A percentile compares a stretch with the other conserved stretches of the same genome.
phyloP scores from a whole-genome alignment of 2,113 vertebrate genomes.

The Platysteira castanea region DNA sequence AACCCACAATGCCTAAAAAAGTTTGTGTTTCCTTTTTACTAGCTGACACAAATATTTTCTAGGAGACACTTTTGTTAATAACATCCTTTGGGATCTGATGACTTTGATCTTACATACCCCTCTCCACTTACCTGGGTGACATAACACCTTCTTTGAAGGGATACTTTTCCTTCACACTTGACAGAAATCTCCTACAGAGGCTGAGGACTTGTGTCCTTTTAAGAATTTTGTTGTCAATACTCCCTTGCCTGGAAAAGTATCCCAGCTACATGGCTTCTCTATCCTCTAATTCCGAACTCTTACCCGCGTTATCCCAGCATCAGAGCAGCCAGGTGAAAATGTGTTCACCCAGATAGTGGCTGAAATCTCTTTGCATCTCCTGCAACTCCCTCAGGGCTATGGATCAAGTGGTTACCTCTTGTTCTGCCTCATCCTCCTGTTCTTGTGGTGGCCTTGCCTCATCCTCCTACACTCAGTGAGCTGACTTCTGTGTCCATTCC shows the following conservation, averaged over 20 bases:
- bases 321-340: not conserved
- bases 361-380: not conserved
- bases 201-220: not conserved
- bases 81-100: not conserved
- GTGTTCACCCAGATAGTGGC: accelerated
- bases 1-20: not conserved
- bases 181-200: not conserved
- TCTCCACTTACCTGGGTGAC: not conserved
- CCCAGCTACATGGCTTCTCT: not conserved
- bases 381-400: too few species aligned
- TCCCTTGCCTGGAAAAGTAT: not conserved
- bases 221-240: not conserved
- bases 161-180: not conserved
- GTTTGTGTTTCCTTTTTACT: not conserved
- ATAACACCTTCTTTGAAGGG: not conserved
- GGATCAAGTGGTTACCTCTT: not conserved
- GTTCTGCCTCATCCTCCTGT: not conserved
- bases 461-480: not conserved
- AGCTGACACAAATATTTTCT: too few species aligned
- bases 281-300: not conserved
- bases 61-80: not conserved
- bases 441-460: not conserved
- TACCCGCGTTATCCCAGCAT: not conserved
- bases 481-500: not conserved
- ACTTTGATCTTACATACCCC: not conserved